These are phyloP conservation scores for Papilio aristodemus DNA, from an alignment of 1,140 invertebrate genomes.

Conservation along the genomic window DNA sequence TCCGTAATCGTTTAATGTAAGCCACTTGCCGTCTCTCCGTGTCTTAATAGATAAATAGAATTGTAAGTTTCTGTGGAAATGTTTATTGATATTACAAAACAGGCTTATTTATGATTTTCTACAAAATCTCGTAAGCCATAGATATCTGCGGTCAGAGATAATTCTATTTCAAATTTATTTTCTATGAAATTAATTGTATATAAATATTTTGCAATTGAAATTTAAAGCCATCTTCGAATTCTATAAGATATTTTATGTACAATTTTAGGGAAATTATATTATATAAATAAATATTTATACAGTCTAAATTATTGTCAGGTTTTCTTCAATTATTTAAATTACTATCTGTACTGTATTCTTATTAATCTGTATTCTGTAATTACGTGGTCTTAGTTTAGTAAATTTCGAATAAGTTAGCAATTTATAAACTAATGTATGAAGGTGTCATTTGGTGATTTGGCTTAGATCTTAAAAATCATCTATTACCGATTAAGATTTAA, in stretches of 20 bases:
- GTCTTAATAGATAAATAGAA: conserved; percentile 20
- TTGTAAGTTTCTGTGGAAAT: not conserved
- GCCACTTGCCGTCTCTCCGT: conserved; percentile 3
- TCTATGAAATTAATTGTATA: not conserved
- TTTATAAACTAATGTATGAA: too few species aligned
- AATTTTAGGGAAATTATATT: not conserved
- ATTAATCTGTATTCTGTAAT: too few species aligned
- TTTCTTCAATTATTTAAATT: too few species aligned
- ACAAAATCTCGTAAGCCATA: too few species aligned
- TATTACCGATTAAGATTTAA: too few species aligned
- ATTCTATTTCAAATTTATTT: not conserved
- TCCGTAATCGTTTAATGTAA: conserved; percentile 20
- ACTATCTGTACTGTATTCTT: too few species aligned
- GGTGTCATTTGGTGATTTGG: too few species aligned
- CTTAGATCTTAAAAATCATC: too few species aligned
- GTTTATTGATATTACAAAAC: not conserved
- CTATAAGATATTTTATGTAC: too few species aligned
- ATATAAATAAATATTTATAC: not conserved
- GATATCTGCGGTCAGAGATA: too few species aligned
- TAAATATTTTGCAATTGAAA: not conserved
- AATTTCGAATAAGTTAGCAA: too few species aligned
- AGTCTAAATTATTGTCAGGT: not conserved
- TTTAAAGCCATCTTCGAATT: not conserved
- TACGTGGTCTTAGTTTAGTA: too few species aligned
- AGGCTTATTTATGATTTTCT: not conserved